phyloP scores from a whole-genome alignment of 2,113 vertebrate species.

The Myrmecobius fasciatus region DNA sequence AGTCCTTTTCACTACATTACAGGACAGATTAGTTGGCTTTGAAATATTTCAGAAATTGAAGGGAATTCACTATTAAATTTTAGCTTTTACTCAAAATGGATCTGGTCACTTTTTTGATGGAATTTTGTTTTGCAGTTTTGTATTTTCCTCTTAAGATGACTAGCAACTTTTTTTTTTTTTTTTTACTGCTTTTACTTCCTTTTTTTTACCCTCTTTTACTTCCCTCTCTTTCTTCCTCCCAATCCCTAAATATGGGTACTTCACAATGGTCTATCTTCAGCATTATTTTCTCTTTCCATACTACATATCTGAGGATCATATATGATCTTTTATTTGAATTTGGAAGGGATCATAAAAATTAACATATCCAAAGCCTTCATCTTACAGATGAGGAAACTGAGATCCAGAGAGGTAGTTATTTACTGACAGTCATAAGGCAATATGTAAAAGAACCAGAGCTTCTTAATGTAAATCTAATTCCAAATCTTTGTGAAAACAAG shows the following conservation, averaged over 20 bases:
- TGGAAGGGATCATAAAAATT: neutral
- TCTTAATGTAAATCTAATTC: neutral
- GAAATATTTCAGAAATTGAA: conserved; percentile 25
- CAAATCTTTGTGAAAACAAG: neutral
- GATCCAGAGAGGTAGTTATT: neutral
- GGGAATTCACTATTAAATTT: conserved; percentile 16
- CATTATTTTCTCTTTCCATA: neutral
- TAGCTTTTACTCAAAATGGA: neutral
- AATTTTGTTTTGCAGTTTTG: neutral
- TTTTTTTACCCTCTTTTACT: neutral
- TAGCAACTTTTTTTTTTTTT: too few species aligned
- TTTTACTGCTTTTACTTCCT: neutral
- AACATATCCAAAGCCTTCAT: neutral
- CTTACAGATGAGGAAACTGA: neutral
- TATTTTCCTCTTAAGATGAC: neutral
- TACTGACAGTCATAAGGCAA: neutral
- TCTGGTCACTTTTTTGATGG: neutral
- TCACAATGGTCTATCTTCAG: neutral
- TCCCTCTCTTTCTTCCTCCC: neutral
- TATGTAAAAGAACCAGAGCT: neutral
- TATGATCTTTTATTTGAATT: neutral
- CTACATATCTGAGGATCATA: neutral
- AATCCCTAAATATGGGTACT: neutral
- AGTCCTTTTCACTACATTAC: too few species aligned
- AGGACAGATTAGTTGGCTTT: too few species aligned